phyloP scores from a whole-genome alignment of 64 coral and sea anemone genomes.

The Dendronephthya gigantea region DNA sequence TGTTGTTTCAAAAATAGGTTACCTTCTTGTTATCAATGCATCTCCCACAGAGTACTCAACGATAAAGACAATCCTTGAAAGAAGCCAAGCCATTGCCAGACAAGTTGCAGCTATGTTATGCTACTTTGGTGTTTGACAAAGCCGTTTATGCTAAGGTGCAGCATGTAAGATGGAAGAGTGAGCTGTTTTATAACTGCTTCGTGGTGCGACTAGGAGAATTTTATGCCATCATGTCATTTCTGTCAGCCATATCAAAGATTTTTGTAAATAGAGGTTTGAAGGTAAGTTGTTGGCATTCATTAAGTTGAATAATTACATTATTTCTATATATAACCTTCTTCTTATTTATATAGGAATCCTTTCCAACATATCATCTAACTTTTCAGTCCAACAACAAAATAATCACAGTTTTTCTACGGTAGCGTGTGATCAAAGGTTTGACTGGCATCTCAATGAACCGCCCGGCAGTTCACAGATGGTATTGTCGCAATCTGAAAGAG shows the following conservation, averaged over 20 bases:
- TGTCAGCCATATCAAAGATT: too few relatives aligned
- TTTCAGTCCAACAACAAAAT: constrained; percentile 36
- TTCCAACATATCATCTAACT: constrained; percentile 14
- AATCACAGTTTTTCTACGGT: constrained; percentile 44
- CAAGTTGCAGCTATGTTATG: too few relatives aligned
- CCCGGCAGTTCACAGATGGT: constrained; percentile 41
- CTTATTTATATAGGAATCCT: constrained; percentile 27
- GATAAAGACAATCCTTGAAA: not conserved
- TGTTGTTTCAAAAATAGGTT: not conserved
- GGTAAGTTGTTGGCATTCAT: too few relatives aligned
- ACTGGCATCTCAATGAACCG: constrained; percentile 41
- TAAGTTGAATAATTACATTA: constrained; percentile 32
- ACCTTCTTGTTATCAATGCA: not conserved
- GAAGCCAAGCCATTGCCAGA: not conserved
- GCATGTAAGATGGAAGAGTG: too few relatives aligned
- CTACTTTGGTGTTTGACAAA: too few relatives aligned
- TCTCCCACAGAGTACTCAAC: not conserved
- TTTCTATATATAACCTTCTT: constrained; percentile 12
- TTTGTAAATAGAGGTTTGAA: too few relatives aligned
- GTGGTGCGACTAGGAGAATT: too few relatives aligned
- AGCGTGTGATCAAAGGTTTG: constrained; percentile 51
- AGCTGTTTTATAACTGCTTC: too few relatives aligned
- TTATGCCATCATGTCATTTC: too few relatives aligned
- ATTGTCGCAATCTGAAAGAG: constrained; percentile 41
- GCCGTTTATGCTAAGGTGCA: too few relatives aligned